Percentiles rank a stretch among this genome's conserved stretches.
phyloP scores from a whole-genome alignment of 2,113 vertebrate species.

The Zosterops pallidus region DNA sequence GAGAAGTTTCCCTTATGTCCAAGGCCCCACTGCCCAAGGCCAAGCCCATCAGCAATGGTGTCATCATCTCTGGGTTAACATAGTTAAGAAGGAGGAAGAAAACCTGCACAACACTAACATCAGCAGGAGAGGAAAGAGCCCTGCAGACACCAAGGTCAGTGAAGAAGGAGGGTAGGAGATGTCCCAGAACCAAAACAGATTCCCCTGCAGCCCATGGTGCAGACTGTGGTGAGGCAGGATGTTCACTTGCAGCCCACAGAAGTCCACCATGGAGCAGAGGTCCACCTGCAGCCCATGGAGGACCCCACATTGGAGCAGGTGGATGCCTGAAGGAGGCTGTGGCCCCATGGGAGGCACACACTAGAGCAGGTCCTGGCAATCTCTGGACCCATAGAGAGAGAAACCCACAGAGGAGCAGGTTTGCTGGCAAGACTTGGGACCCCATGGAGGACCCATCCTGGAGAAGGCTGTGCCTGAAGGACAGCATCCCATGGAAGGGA shows the following conservation, averaged over 20 bases:
- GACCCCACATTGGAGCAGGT: neutral
- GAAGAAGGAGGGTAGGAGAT: neutral
- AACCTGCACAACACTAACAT: neutral
- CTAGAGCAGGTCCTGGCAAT: neutral
- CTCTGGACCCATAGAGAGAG: neutral
- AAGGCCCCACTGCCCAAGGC: neutral
- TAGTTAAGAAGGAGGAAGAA: neutral
- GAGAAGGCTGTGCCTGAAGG: neutral
- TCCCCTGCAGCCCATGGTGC: neutral
- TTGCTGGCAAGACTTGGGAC: neutral
- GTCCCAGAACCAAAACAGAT: neutral
- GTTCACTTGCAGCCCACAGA: neutral
- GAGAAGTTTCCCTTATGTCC: neutral
- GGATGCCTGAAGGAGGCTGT: neutral
- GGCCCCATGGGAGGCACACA: rapidly evolving
- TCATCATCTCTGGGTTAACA: too few relatives aligned
- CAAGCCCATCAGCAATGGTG: neutral
- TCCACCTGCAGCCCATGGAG: neutral
- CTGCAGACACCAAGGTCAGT: neutral
- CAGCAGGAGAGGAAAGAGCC: neutral
- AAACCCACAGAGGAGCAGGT: neutral
- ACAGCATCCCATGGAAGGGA: neutral
- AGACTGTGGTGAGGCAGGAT: neutral
- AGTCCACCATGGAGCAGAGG: neutral
- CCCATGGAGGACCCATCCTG: neutral